phyloP scores from a whole-genome alignment of 1,140 invertebrate genomes.

The Formica exsecta region DNA sequence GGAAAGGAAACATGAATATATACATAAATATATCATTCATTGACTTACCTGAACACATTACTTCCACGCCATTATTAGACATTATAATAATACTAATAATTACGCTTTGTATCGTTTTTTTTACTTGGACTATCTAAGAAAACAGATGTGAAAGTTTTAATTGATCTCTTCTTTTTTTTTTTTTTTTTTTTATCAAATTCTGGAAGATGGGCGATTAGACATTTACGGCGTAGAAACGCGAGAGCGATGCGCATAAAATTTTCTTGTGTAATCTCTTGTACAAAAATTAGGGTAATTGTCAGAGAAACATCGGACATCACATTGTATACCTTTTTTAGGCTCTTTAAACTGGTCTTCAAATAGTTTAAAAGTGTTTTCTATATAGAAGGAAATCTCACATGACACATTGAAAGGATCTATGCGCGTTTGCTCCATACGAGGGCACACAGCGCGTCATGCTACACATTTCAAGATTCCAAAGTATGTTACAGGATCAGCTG shows the following conservation, averaged over 20 bases:
- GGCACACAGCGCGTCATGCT: constrained; percentile 33
- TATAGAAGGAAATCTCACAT: constrained; percentile 10
- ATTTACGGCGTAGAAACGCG: background rate
- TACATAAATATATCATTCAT: background rate
- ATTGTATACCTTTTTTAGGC: constrained; percentile 51
- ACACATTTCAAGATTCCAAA: constrained; percentile 42
- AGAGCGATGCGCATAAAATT: constrained; percentile 52
- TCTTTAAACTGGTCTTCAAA: constrained; percentile 9
- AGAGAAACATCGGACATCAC: constrained; percentile 37
- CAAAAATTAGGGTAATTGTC: constrained; percentile 55
- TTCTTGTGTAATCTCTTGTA: constrained; percentile 48
- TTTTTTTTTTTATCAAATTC: constrained; percentile 30
- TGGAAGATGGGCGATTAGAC: constrained; percentile 12
- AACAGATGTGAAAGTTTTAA: constrained; percentile 24
- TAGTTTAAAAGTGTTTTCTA: constrained; percentile 11
- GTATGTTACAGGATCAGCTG: constrained; percentile 35
- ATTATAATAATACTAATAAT: background rate
- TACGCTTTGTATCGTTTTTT: constrained; percentile 22
- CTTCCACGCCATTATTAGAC: constrained; percentile 64
- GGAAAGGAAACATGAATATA: constrained; percentile 50
- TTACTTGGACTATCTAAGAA: constrained; percentile 7
- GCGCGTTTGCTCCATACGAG: constrained; percentile 37
- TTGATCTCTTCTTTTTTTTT: constrained; percentile 19
- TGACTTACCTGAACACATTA: constrained; percentile 64
- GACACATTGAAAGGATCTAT: constrained; percentile 7